Conservation (phyloP, 2,888 invertebrate genomes). For the Stenoptilia bipunctidactyla region DNA sequence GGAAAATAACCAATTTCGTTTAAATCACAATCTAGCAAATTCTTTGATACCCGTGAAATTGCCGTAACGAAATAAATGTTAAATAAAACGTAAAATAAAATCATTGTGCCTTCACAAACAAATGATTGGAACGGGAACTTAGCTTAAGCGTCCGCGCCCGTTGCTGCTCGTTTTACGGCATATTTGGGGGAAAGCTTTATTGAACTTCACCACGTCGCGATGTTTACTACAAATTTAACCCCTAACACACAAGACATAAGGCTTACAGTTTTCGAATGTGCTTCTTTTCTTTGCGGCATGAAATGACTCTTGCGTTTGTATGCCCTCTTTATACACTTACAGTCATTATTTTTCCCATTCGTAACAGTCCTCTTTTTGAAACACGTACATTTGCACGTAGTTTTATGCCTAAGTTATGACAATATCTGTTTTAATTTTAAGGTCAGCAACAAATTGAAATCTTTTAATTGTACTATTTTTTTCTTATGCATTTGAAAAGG, state of each 20-base stretch:
- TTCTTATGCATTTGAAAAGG: too few species aligned
- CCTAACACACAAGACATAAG: constrained; percentile 21
- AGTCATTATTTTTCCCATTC: constrained; percentile 66
- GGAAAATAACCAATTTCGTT: constrained; percentile 69
- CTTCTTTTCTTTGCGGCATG: constrained; percentile 53
- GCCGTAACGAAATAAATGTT: constrained; percentile 71
- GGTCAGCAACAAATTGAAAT: too few species aligned
- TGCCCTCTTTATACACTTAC: constrained; percentile 69
- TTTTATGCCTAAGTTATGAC: too few species aligned
- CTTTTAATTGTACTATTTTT: too few species aligned
- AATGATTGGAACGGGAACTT: constrained; percentile 65
- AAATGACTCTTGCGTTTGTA: constrained; percentile 70
- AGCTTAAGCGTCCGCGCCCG: constrained; percentile 54
- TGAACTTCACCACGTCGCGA: constrained; percentile 57
- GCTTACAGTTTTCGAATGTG: constrained; percentile 25
- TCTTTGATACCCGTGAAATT: constrained; percentile 71
- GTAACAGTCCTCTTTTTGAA: constrained; percentile 69
- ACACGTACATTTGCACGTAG: too few species aligned
- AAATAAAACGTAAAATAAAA: constrained; percentile 72
- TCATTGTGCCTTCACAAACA: constrained; percentile 70
- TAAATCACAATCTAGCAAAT: constrained; percentile 67
- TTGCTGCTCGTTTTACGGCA: constrained; percentile 66
- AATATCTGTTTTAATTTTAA: too few species aligned
- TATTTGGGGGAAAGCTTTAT: constrained; percentile 71
- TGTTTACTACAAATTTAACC: constrained; percentile 35